Conservation (phyloP, 2,113 vertebrate genomes). For the Carassius gibelio region DNA sequence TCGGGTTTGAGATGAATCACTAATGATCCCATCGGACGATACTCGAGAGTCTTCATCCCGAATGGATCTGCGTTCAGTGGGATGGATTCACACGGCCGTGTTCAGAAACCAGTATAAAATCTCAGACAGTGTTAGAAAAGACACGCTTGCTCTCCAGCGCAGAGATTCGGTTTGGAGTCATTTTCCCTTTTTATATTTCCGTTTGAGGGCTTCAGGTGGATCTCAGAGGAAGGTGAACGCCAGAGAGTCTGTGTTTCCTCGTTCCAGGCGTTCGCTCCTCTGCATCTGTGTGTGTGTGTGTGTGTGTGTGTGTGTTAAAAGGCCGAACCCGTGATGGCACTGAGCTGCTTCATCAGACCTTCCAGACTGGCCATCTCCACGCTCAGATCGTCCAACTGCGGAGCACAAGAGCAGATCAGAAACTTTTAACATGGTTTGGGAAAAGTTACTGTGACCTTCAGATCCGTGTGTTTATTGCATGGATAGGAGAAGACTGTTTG, state of each 20-base stretch:
- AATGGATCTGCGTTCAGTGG: background rate
- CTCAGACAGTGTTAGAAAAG: slow-evolving; percentile 1
- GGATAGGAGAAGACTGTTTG: background rate
- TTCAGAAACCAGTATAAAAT: background rate
- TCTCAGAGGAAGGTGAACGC: no score
- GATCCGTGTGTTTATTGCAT: no score
- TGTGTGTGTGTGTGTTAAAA: slow-evolving; percentile 76
- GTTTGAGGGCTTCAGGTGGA: background rate
- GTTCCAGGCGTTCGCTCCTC: background rate
- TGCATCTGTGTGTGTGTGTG: background rate
- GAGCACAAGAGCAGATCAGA: background rate
- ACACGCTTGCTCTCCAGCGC: background rate
- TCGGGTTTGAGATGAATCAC: background rate
- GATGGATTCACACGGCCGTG: background rate
- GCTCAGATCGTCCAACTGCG: slow-evolving; percentile 91
- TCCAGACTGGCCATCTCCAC: slow-evolving; percentile 98
- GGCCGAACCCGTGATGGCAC: slow-evolving; percentile 94
- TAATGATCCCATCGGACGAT: background rate
- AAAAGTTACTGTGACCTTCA: background rate
- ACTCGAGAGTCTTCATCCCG: background rate
- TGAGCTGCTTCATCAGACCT: slow-evolving; percentile 96
- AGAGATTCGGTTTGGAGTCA: background rate
- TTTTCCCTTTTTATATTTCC: background rate
- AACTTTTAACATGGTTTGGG: background rate
- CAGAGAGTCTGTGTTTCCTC: no score